These are phyloP conservation scores for Panthera tigris DNA, from an alignment of 2,113 vertebrate genomes.

Conservation along the genomic window DNA sequence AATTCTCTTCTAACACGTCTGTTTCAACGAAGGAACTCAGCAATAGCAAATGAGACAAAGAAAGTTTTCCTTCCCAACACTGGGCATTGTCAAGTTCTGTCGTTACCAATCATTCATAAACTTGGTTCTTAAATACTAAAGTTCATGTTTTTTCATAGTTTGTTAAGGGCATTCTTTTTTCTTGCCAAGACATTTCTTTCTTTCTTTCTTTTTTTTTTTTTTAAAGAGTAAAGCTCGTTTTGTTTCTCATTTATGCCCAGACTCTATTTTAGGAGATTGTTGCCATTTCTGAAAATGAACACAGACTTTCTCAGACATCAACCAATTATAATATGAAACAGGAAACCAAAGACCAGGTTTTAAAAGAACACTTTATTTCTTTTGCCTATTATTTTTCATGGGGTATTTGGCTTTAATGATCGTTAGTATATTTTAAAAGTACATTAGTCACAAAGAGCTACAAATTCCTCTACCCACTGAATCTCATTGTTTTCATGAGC, in stretches of 20 bases:
- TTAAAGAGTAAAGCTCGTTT: not conserved
- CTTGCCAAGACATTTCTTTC: not conserved
- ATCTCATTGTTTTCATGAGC: not conserved
- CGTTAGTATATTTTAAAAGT: not conserved
- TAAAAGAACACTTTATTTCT: constrained; percentile 7
- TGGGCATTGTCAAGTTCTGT: not conserved
- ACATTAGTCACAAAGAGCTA: not conserved
- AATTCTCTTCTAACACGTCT: not conserved
- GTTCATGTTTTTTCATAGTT: not conserved
- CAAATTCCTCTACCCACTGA: not conserved
- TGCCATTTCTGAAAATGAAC: not conserved
- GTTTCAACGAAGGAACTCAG: not conserved
- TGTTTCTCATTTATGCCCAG: not conserved
- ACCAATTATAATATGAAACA: not conserved
- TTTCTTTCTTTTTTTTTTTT: not conserved
- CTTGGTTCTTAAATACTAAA: not conserved
- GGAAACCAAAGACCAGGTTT: not conserved
- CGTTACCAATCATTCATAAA: not conserved
- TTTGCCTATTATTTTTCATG: not conserved
- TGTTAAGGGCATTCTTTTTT: not conserved
- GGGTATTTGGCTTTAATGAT: not conserved
- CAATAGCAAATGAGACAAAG: not conserved
- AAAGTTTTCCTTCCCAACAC: not conserved
- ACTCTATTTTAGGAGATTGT: not conserved
- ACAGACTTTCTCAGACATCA: not conserved